These are phyloP conservation scores for Ceratosolen fusciceps DNA, from an alignment of 1,140 invertebrate species.

Conservation along the genomic window DNA sequence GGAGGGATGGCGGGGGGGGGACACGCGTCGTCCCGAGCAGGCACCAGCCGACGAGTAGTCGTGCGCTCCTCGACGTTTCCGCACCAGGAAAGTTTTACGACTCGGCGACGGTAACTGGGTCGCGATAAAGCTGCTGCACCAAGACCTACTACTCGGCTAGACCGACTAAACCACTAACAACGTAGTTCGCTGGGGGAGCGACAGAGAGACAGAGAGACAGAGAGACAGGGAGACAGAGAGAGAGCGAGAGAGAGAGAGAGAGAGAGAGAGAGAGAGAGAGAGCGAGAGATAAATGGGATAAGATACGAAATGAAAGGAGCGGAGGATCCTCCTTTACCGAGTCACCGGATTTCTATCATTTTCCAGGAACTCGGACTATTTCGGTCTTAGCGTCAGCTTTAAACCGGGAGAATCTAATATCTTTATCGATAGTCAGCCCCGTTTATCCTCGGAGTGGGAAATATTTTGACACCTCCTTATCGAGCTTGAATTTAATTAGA, in stretches of 20 bases:
- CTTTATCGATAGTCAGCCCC: no score
- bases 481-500: no score
- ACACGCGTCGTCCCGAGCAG: background rate
- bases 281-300: background rate
- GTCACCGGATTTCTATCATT: conserved; percentile 29
- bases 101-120: conserved; percentile 47
- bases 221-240: background rate
- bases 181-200: no score
- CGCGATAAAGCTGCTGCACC: conserved; percentile 43
- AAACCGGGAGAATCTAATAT: conserved; percentile 3
- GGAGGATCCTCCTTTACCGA: background rate
- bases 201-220: background rate
- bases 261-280: background rate
- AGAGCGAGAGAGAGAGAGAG: background rate
- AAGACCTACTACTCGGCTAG: no score
- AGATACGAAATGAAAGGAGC: conserved; percentile 31
- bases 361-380: conserved; percentile 14
- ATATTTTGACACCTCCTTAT: no score
- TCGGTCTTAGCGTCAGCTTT: background rate
- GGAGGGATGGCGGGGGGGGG: conserved; percentile 33
- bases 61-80: conserved; percentile 30
- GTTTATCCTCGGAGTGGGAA: no score
- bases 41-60: background rate
- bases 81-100: conserved; percentile 48
- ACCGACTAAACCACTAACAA: no score